phyloP scores from a whole-genome alignment of 2,797 vertebrate species.

The Chelonia mydas region DNA sequence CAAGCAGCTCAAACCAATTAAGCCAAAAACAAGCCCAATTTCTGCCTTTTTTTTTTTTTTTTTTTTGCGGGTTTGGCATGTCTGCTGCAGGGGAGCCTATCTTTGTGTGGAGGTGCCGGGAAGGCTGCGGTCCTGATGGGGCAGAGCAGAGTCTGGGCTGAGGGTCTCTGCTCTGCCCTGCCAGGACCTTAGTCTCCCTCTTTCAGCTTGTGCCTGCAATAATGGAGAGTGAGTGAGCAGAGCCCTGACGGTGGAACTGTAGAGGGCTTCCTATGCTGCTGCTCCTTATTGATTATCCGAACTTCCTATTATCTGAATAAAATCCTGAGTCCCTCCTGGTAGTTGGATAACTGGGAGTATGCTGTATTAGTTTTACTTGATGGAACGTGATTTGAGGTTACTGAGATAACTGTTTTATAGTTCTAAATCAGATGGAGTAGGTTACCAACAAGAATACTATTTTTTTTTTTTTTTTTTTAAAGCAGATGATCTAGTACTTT shows the following conservation, averaged over 20 bases:
- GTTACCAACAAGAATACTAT: neutral
- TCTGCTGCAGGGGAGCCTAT: neutral
- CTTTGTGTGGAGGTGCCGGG: neutral
- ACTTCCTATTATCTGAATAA: neutral
- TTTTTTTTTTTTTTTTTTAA: conserved; percentile 5
- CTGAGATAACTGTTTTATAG: neutral
- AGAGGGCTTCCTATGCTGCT: neutral
- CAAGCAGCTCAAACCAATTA: too few species aligned
- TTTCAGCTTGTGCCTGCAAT: neutral
- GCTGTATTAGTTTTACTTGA: neutral
- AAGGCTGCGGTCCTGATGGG: neutral
- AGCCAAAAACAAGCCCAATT: too few species aligned
- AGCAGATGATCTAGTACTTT: neutral
- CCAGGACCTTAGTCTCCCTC: neutral
- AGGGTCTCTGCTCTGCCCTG: too few species aligned
- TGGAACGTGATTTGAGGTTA: neutral
- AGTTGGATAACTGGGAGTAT: neutral
- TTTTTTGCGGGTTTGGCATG: too few species aligned
- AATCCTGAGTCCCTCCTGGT: neutral
- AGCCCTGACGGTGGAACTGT: neutral
- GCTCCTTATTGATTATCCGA: neutral
- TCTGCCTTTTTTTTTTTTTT: too few species aligned
- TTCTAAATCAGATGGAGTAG: neutral
- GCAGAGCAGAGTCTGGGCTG: too few species aligned
- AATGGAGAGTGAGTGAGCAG: neutral